Base-by-base conservation (phyloP, 2,888 invertebrate species). In the Nomada ferruginata region DNA sequence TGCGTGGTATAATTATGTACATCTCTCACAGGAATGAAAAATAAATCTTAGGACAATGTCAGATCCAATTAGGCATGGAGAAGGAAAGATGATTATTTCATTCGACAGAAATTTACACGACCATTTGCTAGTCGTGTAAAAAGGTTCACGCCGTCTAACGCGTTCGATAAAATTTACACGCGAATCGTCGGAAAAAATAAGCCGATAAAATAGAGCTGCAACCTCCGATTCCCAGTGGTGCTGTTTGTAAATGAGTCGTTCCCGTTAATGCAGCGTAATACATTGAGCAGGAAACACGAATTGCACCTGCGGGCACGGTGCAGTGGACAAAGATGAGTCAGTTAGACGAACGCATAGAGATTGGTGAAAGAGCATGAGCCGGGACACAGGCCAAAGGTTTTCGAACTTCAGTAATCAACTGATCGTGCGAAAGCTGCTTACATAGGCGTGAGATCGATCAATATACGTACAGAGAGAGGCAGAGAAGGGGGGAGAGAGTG, bases 231-330 rank as follows among this genome's bases (percentile, higher is more conserved):
- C 85, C 85, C 85, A 42, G 13, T 63, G 42, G 85, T 29, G 9
- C 80, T 79, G 83, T 85, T 85, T 85, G 80, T 83, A 85, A 85
- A 85, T 83, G 80, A 85, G 85, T 83, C 80, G 80, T 72, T 55
- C 76, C 83, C 80, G 83, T 85, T 85, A 85, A 83, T 85, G 85
- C 80, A n/a, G 26, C 70, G 83, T 78, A 83, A 85, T 85, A 75
- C 79, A 83, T 85, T 53, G 84, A 63, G 69, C 66, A 79, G 74
- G 47, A 77, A 78, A 81, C 69, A 63, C 75, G 77, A 84, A 85
- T 79, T 85, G 79, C 82, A 84, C 84, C 83, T 83, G 83, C 74
- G 83, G 79, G 83, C 73, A 76, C 73, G 83, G 53, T 18, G 79
- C 71, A 44, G 44, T 50, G 70, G 76, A 74, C 82, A 77, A 83